Evolutionary conservation across 2,113 vertebrate species (phyloP), one percentile per base, ranked within the genome.

Genomic region (Beaufortia kweichowensis): DNA sequence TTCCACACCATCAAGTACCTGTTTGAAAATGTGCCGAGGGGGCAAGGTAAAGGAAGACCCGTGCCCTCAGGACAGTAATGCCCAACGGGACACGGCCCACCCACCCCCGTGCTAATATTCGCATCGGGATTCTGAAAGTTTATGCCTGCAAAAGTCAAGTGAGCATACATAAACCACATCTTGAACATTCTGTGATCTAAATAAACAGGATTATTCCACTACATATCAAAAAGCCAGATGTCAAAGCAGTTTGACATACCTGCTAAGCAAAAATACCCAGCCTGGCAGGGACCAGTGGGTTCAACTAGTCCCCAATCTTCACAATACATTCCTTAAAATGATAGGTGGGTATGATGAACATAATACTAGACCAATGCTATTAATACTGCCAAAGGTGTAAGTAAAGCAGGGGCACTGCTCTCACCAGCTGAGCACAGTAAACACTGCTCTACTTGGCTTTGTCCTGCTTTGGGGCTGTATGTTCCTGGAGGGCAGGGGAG

Each of bases 11-110:
- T 77, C n/a, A 60, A 2, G 56, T 76, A 98, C 96, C 92, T 91
- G 83, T 94, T 86, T 2, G 96, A 97, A 85, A 92, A 96, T 59
- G 94, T 95, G 17, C 96, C 96, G 55, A 75, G 23, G 0, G 95
- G 95, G 70, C 96, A 99, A 0, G 84, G 89, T 17, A 94, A 57
- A 7, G 95, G 94, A 17, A 90, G 62, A 2, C 86, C 88, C 12
- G 93, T 93, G 11, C 95, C 95, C 74, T 90, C 79, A 29, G 94
- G 95, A 83, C 96, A 97, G 85, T 93, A 96, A 41, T 89, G 90
- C 12, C 96, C 96, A 14, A 82, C 67, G 5, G 95, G 96, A 84
- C 96, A 99, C 0, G 92, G 91, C 6, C 94, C 93, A 50, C 95
- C 95, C 55, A 89, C 77, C 65, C 90, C 93, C 0, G 50, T 90